Evolutionary conservation across 2,113 vertebrate species (phyloP), one percentile per base, ranked within the genome.

Genomic region (Cranoglanis bouderius): DNA sequence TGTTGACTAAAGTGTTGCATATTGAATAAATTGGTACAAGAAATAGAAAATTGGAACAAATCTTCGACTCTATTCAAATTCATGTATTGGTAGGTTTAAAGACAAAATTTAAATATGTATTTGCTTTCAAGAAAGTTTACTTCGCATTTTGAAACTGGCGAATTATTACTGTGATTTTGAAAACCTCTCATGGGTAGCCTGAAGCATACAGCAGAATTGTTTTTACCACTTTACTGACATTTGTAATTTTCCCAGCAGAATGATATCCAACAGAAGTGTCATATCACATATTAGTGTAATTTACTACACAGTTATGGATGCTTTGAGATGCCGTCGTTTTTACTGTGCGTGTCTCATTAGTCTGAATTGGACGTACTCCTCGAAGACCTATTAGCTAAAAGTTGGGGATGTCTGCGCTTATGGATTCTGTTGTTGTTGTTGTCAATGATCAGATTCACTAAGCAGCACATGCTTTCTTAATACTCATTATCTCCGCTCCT

Each of bases 241-340:
- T 29, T 51, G 16, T 63, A 65, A 38, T 75, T 65, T 49, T 46
- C 67, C 84, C 43, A 24, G 57, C 26, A 57, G 43, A 63, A 82
- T 61, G 74, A 65, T 46, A 88, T 70, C 40, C 29, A 46, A n/a
- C 57, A 82, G 21, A 81, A 88, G 14, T 65, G 72, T 88, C 87
- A 29, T 38, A 40, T 59, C 38, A 57, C 55, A 88, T 24, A 57
- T 87, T 90, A 80, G 53, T 61, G 16, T 67, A 80, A 88, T 88
- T 88, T 53, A 43, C 87, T 90, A 74, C 46, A 13, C 70, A 4
- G 16, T 70, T 84, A 61, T 29, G 65, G 59, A 70, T 80, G 89
- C 74, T 84, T 87, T 32, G 85, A 35, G 74, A 87, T 35, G 38
- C 74, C 38, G 49, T 29, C 46, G 72, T 78, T 80, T 80, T 43